A percentile compares a stretch with the other conserved stretches of the same genome.
Conservation (phyloP, 2,888 invertebrate species). For the Anthrax anthrax region DNA sequence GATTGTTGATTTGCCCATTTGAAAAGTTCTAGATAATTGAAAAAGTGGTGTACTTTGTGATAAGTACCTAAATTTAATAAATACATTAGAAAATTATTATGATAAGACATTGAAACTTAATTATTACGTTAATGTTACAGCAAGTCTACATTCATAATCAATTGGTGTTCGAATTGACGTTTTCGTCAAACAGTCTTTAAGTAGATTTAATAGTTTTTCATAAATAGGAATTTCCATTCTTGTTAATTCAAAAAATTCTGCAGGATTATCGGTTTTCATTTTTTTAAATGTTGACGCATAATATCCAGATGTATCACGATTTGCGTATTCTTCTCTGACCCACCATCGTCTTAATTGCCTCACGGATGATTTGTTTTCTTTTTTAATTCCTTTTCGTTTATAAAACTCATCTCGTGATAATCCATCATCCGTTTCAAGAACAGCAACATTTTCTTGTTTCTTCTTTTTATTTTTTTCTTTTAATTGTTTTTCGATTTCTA, state of each 20-base stretch:
- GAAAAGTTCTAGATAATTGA: not conserved
- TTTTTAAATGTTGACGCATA: not conserved
- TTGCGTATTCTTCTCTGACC: not conserved
- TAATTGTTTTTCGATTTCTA: not conserved
- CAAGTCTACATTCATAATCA: constrained; percentile 1
- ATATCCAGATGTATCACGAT: not conserved
- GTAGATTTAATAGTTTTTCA: not conserved
- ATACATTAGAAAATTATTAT: no score
- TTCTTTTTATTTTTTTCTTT: not conserved
- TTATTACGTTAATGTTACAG: not conserved
- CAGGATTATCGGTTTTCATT: not conserved
- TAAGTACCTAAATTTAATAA: not conserved
- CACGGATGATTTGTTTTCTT: not conserved
- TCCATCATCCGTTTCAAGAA: not conserved
- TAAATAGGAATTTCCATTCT: not conserved
- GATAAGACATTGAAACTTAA: no score
- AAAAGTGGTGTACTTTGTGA: not conserved
- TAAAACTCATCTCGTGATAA: not conserved
- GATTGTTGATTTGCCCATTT: not conserved
- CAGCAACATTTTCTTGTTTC: not conserved
- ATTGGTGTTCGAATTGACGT: not conserved
- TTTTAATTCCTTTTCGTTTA: not conserved
- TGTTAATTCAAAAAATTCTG: not conserved
- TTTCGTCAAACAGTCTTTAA: not conserved
- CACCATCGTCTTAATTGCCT: not conserved